These are phyloP conservation scores for Potamarius usumacintae DNA, from an alignment of 2,113 vertebrate species.

Conservation along the genomic window DNA sequence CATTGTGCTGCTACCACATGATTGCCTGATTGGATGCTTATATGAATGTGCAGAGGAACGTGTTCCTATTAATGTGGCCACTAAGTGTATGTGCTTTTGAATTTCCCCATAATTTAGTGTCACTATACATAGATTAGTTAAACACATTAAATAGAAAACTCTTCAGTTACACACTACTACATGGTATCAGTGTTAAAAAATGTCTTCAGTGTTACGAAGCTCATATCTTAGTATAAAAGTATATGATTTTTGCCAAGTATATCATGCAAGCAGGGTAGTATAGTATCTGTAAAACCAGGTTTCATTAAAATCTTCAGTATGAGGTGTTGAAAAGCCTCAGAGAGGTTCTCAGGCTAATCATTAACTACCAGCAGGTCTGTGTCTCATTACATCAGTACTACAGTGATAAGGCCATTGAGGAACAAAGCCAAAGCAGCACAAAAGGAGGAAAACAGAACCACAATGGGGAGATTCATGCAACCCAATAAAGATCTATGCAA, in stretches of 20 bases:
- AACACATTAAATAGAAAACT: background rate
- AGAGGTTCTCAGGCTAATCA: slow-evolving; percentile 9
- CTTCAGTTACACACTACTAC: background rate
- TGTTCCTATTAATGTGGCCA: background rate
- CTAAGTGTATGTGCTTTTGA: background rate
- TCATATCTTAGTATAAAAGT: background rate
- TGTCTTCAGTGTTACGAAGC: background rate
- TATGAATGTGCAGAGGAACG: background rate
- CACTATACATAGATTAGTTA: background rate
- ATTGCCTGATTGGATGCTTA: background rate
- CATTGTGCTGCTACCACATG: background rate
- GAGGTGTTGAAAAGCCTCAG: background rate
- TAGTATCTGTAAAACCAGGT: background rate
- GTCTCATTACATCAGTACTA: slow-evolving; percentile 25
- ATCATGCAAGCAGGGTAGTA: background rate
- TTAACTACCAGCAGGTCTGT: slow-evolving; percentile 16
- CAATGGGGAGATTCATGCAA: background rate
- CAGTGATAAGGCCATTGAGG: slow-evolving; percentile 14
- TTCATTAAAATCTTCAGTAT: background rate
- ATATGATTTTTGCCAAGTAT: background rate
- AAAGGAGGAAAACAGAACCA: background rate
- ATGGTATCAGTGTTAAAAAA: background rate
- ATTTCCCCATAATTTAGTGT: background rate
- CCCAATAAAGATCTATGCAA: background rate
- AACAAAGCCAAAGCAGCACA: slow-evolving; percentile 4